These are phyloP conservation scores for Trachelipus rathkii DNA, from an alignment of 1,140 invertebrate species.

Conservation along the genomic window DNA sequence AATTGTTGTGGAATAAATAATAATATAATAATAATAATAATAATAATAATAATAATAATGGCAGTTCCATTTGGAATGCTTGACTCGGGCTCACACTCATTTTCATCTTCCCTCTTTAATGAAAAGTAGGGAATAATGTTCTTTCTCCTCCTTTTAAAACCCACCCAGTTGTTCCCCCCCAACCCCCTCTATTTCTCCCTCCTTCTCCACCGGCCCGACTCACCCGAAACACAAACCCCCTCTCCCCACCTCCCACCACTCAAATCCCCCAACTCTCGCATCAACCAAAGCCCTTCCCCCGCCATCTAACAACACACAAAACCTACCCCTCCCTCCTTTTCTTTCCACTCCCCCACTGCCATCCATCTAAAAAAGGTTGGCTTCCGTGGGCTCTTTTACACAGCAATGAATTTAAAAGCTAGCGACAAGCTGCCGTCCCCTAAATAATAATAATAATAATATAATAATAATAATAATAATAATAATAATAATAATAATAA, in stretches of 20 bases:
- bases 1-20: no score
- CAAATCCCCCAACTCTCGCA: no score
- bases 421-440: neutral
- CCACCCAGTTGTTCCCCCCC: neutral
- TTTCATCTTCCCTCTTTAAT: slow-evolving; percentile 5
- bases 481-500: no score
- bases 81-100: neutral
- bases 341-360: neutral
- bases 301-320: neutral
- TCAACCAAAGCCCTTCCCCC: neutral
- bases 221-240: no score
- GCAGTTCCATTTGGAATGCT: neutral
- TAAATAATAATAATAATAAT: no score
- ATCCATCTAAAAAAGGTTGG: slow-evolving; percentile 1
- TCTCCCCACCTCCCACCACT: no score
- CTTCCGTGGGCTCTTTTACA: slow-evolving; percentile 6
- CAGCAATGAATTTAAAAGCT: neutral
- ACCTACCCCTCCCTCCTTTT: neutral
- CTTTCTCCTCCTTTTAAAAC: neutral
- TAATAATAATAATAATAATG: slow-evolving; percentile 5
- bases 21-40: slow-evolving; percentile 10
- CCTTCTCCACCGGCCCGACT: no score
- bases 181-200: neutral
- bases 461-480: no score
- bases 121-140: slow-evolving; percentile 10